Percentiles rank a stretch among this genome's conserved stretches.
Conservation (phyloP, 2,797 vertebrate species). For the Garrulus glandarius region DNA sequence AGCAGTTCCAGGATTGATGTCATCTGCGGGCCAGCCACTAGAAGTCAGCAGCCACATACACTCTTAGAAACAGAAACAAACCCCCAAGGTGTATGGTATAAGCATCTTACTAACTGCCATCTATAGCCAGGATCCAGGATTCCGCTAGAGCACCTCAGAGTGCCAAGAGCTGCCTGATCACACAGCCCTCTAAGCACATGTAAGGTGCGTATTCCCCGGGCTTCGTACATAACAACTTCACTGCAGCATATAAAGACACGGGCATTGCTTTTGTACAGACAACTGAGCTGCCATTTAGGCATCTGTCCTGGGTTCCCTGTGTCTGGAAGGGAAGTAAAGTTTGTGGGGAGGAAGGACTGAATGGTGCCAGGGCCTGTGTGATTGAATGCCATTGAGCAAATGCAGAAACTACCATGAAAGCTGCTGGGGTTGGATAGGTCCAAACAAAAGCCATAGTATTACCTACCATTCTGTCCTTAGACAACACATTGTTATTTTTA, state of each 20-base stretch:
- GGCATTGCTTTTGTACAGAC: background rate
- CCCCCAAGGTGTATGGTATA: background rate
- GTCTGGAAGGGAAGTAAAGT: background rate
- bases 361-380: background rate
- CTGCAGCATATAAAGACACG: fast-evolving
- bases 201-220: fast-evolving
- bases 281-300: background rate
- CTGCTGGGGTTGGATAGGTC: background rate
- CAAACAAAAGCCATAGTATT: slow-evolving; percentile 20
- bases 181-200: fast-evolving
- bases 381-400: background rate
- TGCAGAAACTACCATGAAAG: background rate
- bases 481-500: slow-evolving; percentile 56
- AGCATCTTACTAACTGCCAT: background rate
- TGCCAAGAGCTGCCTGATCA: background rate
- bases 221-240: background rate
- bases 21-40: background rate
- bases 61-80: background rate
- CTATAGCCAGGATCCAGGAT: background rate
- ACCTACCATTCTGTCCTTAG: background rate
- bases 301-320: background rate
- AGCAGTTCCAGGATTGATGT: background rate
- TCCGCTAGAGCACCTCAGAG: background rate
- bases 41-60: background rate
- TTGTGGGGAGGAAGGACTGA: background rate